Conservation (phyloP, 2,797 vertebrate genomes). For the Lacerta agilis region DNA sequence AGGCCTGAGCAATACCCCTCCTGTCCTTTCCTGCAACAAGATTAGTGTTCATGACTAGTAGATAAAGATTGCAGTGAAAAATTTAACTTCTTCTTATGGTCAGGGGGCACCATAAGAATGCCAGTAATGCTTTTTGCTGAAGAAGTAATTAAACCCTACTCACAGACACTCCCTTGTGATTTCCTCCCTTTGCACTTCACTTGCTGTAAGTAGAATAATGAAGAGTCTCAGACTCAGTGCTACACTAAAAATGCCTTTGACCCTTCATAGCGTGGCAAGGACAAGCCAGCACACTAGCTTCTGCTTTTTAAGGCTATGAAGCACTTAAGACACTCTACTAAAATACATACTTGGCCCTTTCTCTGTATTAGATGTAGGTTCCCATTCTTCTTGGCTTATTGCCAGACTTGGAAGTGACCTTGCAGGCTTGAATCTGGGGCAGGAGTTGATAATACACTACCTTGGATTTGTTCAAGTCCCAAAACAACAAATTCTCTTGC, state of each 20-base stretch:
- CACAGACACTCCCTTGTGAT: conserved; percentile 22
- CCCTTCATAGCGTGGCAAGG: conserved; percentile 60
- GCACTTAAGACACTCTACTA: conserved; percentile 16
- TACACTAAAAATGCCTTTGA: conserved; percentile 31
- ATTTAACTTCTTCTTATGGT: background rate
- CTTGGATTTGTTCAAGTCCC: background rate
- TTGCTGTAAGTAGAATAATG: conserved; percentile 42
- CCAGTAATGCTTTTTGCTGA: conserved; percentile 15
- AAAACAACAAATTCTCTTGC: background rate
- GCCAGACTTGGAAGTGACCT: conserved; percentile 9
- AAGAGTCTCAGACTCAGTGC: conserved; percentile 35
- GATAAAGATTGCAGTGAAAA: background rate
- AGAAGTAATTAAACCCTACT: conserved; percentile 23
- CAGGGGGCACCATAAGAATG: background rate
- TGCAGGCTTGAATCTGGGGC: background rate
- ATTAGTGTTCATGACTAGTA: background rate
- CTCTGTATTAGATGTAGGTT: background rate
- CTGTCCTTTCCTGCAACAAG: background rate
- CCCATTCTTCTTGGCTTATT: background rate
- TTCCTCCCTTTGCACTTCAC: conserved; percentile 33
- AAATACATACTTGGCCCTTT: conserved; percentile 11
- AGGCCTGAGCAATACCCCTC: background rate
- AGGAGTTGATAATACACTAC: background rate
- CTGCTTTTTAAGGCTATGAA: background rate
- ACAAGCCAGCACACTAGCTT: conserved; percentile 9